Conservation (phyloP, 2,113 vertebrate genomes). For the Fregetta grallaria region DNA sequence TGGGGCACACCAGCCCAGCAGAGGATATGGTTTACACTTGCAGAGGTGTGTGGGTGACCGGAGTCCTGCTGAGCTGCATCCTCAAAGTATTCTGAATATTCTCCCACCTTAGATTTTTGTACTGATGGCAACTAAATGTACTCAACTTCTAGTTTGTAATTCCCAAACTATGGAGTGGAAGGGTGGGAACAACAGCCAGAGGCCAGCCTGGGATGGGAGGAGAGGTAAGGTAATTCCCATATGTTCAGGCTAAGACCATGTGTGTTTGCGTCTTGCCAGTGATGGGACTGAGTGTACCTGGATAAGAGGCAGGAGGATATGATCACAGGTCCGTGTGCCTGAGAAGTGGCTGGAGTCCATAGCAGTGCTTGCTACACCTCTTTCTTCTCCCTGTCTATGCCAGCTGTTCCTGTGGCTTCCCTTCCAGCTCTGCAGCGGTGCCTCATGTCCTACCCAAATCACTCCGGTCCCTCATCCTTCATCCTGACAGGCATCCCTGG, state of each 20-base stretch:
- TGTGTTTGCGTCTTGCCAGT: neutral
- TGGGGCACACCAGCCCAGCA: neutral
- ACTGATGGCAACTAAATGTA: neutral
- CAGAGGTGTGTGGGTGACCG: neutral
- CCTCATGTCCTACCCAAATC: neutral
- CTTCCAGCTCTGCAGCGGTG: neutral
- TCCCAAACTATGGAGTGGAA: neutral
- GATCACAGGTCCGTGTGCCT: neutral
- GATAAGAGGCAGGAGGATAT: neutral
- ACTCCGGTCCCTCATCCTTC: neutral
- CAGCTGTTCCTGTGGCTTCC: neutral
- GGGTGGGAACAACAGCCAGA: neutral
- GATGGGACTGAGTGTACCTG: neutral
- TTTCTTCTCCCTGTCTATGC: neutral
- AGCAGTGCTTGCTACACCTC: neutral
- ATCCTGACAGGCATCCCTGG: conserved; percentile 27
- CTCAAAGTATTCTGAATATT: neutral
- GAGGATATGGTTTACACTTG: fast-evolving
- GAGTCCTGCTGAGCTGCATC: neutral
- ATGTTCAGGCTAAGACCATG: fast-evolving
- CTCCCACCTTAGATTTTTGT: neutral
- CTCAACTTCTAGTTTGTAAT: too few species aligned
- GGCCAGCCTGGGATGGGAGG: neutral
- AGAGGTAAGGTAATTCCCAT: neutral
- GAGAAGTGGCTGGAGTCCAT: neutral